A percentile compares a stretch with the other conserved stretches of the same genome.
phyloP scores from a whole-genome alignment of 2,888 invertebrate genomes.

The Aspidapion aeneum region DNA sequence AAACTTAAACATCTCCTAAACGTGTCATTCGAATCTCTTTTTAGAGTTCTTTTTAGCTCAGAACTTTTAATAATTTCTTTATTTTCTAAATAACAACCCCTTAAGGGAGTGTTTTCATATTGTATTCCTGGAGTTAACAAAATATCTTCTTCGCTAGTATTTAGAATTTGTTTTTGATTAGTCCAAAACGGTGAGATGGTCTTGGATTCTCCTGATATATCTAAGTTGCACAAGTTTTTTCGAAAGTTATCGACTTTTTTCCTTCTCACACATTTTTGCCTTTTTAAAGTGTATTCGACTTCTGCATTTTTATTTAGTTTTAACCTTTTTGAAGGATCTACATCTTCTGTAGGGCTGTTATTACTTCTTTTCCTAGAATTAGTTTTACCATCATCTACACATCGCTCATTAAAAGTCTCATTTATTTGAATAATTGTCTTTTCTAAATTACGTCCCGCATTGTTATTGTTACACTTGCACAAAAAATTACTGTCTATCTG shows the following conservation, averaged over 20 bases:
- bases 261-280: conserved; percentile 57
- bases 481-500: conserved; percentile 38
- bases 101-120: conserved; percentile 33
- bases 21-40: conserved; percentile 28
- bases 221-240: conserved; percentile 23
- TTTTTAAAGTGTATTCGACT: conserved; percentile 45
- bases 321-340: conserved; percentile 28
- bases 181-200: conserved; percentile 25
- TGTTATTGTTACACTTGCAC: conserved; percentile 40
- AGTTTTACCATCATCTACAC: conserved; percentile 37
- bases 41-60: conserved; percentile 14
- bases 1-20: conserved; percentile 47
- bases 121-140: conserved; percentile 10
- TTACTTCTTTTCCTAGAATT: conserved; percentile 31
- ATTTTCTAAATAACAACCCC: conserved; percentile 33
- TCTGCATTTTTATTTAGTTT: conserved; percentile 24
- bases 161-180: conserved; percentile 16
- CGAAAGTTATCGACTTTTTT: conserved; percentile 36
- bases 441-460: conserved; percentile 28
- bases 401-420: conserved; percentile 44
- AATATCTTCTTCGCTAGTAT: conserved; percentile 14
- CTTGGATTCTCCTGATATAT: conserved; percentile 22
- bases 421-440: conserved; percentile 45
- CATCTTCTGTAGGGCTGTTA: conserved; percentile 19
- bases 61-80: conserved; percentile 25